These are phyloP conservation scores for Cryptophagus acutangulus DNA, from an alignment of 2,888 invertebrate genomes.

Conservation along the genomic window DNA sequence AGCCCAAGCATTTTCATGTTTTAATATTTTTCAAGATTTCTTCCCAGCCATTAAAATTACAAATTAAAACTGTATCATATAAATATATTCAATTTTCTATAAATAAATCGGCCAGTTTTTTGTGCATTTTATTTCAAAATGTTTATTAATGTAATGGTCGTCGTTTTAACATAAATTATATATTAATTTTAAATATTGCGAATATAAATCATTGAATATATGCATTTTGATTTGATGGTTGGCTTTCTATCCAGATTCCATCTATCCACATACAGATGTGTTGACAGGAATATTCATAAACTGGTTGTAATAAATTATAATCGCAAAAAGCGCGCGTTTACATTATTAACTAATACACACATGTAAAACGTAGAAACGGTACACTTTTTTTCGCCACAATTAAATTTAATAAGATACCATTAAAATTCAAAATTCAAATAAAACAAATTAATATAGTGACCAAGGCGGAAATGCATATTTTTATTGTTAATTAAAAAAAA, in stretches of 20 bases:
- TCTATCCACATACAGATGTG: constrained; percentile 10
- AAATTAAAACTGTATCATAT: constrained; percentile 16
- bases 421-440: too few relatives aligned
- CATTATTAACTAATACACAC: too few relatives aligned
- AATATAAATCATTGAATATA: constrained; percentile 20
- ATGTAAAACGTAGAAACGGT: too few relatives aligned
- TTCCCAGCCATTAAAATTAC: constrained; percentile 23
- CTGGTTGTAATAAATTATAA: constrained; percentile 17
- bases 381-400: too few relatives aligned
- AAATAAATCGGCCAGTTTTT: too few relatives aligned
- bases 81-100: too few relatives aligned
- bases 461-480: too few relatives aligned
- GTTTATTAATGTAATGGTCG: constrained; percentile 25
- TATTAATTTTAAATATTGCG: constrained; percentile 21
- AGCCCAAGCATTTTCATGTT: constrained; percentile 20
- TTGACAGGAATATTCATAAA: constrained; percentile 27
- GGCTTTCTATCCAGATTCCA: constrained; percentile 27
- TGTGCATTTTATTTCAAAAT: constrained; percentile 20
- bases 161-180: constrained; percentile 28
- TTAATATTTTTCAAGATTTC: constrained; percentile 11
- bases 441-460: too few relatives aligned
- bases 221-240: constrained; percentile 18
- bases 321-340: too few relatives aligned
- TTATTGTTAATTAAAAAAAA: too few relatives aligned
- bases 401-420: too few relatives aligned